phyloP scores from a whole-genome alignment of 2,888 invertebrate species.

The Platynereis dumerilii region DNA sequence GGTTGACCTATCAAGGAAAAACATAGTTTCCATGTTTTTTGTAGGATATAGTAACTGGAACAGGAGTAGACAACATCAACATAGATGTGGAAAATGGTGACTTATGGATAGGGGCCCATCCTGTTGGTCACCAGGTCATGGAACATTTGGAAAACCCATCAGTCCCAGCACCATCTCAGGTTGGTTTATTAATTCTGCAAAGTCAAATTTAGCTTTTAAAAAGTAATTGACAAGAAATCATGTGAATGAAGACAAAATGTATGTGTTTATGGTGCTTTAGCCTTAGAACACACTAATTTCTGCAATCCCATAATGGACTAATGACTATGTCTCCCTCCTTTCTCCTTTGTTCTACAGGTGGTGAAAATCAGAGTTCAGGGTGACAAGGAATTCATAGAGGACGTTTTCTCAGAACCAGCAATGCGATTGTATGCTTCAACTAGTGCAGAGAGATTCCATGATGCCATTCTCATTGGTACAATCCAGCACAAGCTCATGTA shows the following conservation, averaged over 20 bases:
- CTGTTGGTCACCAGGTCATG: neutral
- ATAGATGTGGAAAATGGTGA: conserved; percentile 11
- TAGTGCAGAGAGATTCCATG: conserved; percentile 1
- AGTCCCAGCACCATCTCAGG: conserved; percentile 16
- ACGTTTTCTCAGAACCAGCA: neutral
- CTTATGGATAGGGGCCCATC: conserved; percentile 19
- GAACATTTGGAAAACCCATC: conserved; percentile 12
- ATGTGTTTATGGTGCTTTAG: too few relatives aligned
- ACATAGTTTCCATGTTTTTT: too few relatives aligned
- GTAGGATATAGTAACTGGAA: neutral
- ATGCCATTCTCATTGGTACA: conserved; percentile 19
- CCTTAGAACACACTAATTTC: too few relatives aligned
- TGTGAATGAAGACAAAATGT: too few relatives aligned
- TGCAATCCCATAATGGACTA: too few relatives aligned
- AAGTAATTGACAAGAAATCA: too few relatives aligned
- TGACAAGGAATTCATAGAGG: neutral
- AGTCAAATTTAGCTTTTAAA: neutral
- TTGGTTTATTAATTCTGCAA: too few relatives aligned
- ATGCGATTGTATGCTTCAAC: neutral
- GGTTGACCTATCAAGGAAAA: too few relatives aligned
- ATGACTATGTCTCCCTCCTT: too few relatives aligned
- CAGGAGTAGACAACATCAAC: conserved; percentile 16
- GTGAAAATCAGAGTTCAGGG: neutral
- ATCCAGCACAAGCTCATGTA: conserved; percentile 11
- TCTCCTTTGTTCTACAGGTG: too few relatives aligned